Evolutionary conservation across 2,113 vertebrate species (phyloP).

Genomic region (Passer montanus): DNA sequence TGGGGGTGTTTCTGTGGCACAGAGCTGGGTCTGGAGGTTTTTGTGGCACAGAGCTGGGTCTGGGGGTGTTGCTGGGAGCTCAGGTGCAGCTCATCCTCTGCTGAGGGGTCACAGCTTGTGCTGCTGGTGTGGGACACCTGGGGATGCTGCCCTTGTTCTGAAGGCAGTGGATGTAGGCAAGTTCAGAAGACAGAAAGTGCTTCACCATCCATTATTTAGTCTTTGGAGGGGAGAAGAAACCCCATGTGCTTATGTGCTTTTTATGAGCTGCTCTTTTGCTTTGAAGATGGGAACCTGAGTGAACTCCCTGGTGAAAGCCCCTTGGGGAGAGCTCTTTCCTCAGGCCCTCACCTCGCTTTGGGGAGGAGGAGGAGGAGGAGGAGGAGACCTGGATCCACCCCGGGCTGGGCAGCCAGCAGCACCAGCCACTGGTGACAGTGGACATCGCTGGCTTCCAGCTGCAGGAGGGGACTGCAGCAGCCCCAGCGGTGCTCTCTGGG

Average conservation of each 20-base stretch:
- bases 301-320: not conserved
- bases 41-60: rapidly evolving
- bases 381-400: not conserved
- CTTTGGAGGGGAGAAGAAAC: not conserved
- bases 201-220: not conserved
- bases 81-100: not conserved
- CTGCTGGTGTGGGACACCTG: not conserved
- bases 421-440: rapidly evolving
- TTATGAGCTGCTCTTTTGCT: not conserved
- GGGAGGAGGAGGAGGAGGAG: not conserved
- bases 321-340: not conserved
- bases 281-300: not conserved
- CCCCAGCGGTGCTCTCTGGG: not conserved
- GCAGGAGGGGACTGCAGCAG: not conserved
- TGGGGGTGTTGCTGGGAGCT: not conserved
- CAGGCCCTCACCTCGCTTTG: rapidly evolving
- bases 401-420: not conserved
- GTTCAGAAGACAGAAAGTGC: not conserved
- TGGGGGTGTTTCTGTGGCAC: rapidly evolving
- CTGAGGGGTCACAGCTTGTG: not conserved
- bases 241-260: not conserved
- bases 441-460: not conserved
- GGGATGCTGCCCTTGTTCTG: not conserved
- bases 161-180: not conserved
- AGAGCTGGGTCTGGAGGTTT: no score